Percentiles rank a stretch among this genome's conserved stretches.
Conservation (phyloP, 1,140 invertebrate genomes). For the Drosophila melanogaster region DNA sequence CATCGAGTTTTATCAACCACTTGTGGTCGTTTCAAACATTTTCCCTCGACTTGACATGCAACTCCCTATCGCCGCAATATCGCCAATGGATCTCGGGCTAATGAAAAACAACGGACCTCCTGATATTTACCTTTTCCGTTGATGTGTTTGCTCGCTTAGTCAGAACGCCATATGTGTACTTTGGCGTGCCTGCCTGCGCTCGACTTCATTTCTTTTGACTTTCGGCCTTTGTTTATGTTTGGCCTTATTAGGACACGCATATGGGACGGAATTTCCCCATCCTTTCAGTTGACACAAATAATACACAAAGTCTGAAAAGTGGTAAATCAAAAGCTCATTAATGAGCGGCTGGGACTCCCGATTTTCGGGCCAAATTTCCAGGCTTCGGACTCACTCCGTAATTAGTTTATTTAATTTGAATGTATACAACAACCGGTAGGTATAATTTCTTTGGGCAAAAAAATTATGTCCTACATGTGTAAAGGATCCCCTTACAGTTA, state of each 20-base stretch:
- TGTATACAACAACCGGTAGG: constrained; percentile 17
- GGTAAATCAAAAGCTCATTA: constrained; percentile 77
- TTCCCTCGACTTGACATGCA: constrained; percentile 51
- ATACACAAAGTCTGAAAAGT: constrained; percentile 44
- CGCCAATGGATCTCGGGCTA: constrained; percentile 65
- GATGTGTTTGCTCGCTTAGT: constrained; percentile 10
- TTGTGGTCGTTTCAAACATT: constrained; percentile 76
- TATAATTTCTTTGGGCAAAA: constrained; percentile 22
- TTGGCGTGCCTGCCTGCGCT: constrained; percentile 53
- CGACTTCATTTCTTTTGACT: constrained; percentile 49
- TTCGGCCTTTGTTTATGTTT: constrained; percentile 55
- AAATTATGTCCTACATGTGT: constrained; percentile 58
- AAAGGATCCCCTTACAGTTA: constrained; percentile 32
- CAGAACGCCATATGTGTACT: constrained; percentile 54
- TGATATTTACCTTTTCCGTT: constrained; percentile 37
- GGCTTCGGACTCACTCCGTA: constrained; percentile 34
- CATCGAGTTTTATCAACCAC: constrained; percentile 81
- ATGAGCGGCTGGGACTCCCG: constrained; percentile 35
- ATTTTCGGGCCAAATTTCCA: constrained; percentile 16
- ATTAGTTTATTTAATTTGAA: constrained; percentile 79
- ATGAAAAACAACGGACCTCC: constrained; percentile 56
- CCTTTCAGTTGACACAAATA: constrained; percentile 26
- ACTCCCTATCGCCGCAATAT: constrained; percentile 60
- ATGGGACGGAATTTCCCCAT: constrained; percentile 4
- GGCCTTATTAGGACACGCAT: constrained; percentile 67